phyloP scores from a whole-genome alignment of 2,888 invertebrate genomes.

The Scaptomyza tumidula region DNA sequence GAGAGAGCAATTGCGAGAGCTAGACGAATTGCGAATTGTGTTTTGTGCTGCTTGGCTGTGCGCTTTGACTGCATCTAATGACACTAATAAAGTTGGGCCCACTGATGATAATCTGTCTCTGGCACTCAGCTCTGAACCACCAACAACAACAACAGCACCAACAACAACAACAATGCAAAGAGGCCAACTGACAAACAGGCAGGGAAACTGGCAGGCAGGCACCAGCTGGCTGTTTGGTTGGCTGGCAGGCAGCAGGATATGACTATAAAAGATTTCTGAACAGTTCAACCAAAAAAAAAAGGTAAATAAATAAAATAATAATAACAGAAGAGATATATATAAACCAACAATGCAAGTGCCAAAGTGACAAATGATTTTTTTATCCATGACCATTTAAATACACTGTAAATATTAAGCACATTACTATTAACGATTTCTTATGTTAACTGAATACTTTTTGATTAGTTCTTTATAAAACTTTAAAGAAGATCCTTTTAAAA shows the following conservation, averaged over 20 bases:
- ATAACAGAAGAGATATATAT: neutral
- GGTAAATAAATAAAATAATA: neutral
- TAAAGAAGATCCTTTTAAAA: too few relatives aligned
- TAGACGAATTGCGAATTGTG: constrained; percentile 39
- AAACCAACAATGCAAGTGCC: constrained; percentile 8
- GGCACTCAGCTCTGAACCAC: constrained; percentile 43
- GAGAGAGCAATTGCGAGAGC: neutral
- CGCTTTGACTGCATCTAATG: constrained; percentile 76
- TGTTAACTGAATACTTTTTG: too few relatives aligned
- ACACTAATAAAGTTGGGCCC: constrained; percentile 75
- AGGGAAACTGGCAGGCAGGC: constrained; percentile 11
- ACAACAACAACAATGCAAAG: neutral
- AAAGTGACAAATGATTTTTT: constrained; percentile 1
- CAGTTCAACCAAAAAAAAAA: constrained; percentile 4
- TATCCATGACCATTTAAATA: neutral
- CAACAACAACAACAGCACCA: neutral
- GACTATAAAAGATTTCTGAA: constrained; percentile 54
- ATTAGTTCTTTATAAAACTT: too few relatives aligned
- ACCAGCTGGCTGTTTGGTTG: constrained; percentile 4
- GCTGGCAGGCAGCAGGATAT: constrained; percentile 41
- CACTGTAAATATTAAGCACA: neutral
- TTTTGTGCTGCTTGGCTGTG: constrained; percentile 61
- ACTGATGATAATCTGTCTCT: constrained; percentile 76
- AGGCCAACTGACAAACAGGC: constrained; percentile 4
- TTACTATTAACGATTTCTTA: too few relatives aligned